phyloP scores from a whole-genome alignment of 2,797 vertebrate species.

The Sebastes goodei region DNA sequence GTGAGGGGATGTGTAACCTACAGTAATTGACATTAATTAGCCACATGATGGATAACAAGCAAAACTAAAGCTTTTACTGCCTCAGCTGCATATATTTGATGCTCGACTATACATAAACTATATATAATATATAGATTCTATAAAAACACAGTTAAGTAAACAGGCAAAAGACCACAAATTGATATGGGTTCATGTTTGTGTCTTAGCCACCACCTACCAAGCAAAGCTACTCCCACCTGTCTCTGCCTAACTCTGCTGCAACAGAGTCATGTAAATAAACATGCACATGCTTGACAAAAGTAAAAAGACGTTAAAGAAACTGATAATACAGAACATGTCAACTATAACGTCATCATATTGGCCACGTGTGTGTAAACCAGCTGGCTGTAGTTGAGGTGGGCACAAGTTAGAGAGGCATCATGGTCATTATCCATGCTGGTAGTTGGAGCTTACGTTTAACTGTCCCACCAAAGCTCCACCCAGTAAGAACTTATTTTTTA shows the following conservation, averaged over 20 bases:
- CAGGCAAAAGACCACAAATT: conserved; percentile 6
- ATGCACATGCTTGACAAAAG: not conserved
- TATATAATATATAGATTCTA: not conserved
- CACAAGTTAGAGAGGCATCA: not conserved
- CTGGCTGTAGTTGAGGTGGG: not conserved
- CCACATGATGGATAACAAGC: not conserved
- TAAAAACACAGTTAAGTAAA: conserved; percentile 5
- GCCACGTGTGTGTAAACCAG: no score
- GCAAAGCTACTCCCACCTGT: not conserved
- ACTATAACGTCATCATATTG: not conserved
- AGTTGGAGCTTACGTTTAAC: not conserved
- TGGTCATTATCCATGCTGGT: not conserved
- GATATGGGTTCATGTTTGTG: no score
- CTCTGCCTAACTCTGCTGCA: not conserved
- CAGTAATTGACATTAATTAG: conserved; percentile 43
- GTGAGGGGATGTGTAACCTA: conserved; percentile 14
- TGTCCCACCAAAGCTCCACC: not conserved
- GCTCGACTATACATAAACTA: not conserved
- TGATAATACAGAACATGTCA: not conserved
- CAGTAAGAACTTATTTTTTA: not conserved
- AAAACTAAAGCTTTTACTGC: conserved; percentile 14
- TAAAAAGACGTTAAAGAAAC: not conserved
- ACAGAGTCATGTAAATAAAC: not conserved
- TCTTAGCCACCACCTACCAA: no score
- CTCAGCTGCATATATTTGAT: not conserved